These are phyloP conservation scores for Bufo gargarizans DNA, from an alignment of 2,113 vertebrate species.

Conservation along the genomic window DNA sequence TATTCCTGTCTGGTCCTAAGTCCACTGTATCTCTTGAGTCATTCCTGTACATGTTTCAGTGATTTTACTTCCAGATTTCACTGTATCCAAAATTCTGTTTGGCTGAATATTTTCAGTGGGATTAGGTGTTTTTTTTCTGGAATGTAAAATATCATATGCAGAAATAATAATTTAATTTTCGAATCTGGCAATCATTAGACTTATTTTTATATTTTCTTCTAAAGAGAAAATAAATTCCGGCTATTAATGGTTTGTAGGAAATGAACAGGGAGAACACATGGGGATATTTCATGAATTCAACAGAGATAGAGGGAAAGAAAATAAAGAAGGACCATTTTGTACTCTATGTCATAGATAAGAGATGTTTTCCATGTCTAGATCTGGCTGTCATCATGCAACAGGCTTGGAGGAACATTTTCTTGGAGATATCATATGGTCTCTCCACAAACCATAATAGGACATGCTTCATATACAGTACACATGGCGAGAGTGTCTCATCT, in stretches of 20 bases:
- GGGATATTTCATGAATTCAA: background rate
- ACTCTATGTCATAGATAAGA: constrained; percentile 51
- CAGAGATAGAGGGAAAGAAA: background rate
- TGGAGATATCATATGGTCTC: constrained; percentile 41
- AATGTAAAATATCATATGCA: constrained; percentile 18
- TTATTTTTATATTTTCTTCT: background rate
- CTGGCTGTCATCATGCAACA: constrained; percentile 52
- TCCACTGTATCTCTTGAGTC: constrained; percentile 8
- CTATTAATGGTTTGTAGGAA: constrained; percentile 12
- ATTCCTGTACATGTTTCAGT: background rate
- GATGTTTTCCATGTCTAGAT: constrained; percentile 47
- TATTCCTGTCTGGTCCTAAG: background rate
- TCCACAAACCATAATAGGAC: constrained; percentile 54
- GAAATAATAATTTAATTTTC: constrained; percentile 6
- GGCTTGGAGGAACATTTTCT: constrained; percentile 39
- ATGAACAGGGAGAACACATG: background rate
- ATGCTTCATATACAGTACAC: constrained; percentile 43
- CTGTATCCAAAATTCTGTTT: constrained; percentile 23
- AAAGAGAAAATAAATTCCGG: background rate
- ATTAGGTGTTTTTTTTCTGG: constrained; percentile 26
- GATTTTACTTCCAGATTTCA: constrained; percentile 15
- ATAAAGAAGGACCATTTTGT: background rate
- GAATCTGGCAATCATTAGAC: constrained; percentile 23
- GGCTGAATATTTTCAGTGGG: background rate
- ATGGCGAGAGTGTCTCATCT: constrained; percentile 28